Evolutionary conservation across 2,888 invertebrate species (phyloP), one percentile per base, ranked within the genome.

Genomic region (Mesorhabditis belari): DNA sequence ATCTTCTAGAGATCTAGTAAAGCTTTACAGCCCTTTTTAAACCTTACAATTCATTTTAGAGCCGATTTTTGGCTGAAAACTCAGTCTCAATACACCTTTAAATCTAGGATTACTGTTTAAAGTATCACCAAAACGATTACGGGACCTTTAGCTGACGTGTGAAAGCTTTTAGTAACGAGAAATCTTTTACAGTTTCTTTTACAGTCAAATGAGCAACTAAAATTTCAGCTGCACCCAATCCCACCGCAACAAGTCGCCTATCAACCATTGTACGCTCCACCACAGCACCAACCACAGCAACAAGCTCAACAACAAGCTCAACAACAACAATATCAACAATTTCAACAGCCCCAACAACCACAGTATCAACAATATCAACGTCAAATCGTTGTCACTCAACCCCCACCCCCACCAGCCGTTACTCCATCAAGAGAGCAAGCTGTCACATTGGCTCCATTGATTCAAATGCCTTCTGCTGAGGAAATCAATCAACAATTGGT

Each of bases 371-470:
- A 51, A 49, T 58, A 61, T 28, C 61, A 61, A 6, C 60, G 35
- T 17, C 50, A 44, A 24, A 55, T 19, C 1, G 19, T 23, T 1
- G 23, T 51, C n/a, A 51, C 27, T 21, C n/a, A 19, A 19, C 12
- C 56, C 17, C 56, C 17, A 26, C 60, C 49, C 21, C 49, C 55
- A 35, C 67, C 60, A 54, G 35, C 50, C 5, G 55, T 65, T 24
- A 35, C 44, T 2, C 44, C 44, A 1, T 35, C 44, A 9, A 1
- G 44, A 1, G 44, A 35, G n/a, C 62, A 67, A 49, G 64, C 69
- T 0, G 64, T 68, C 28, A 71, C 71, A 6, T 52, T 71, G 54
- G 71, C 71, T 23, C 71, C 71, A 29, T 55, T 71, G 2, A 63
- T 71, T 19, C 68, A 67, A 49, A 62, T 66, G 55, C 71, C 71